Base-by-base conservation (phyloP, 2,888 invertebrate genomes). In the Acrocera orbiculus region DNA sequence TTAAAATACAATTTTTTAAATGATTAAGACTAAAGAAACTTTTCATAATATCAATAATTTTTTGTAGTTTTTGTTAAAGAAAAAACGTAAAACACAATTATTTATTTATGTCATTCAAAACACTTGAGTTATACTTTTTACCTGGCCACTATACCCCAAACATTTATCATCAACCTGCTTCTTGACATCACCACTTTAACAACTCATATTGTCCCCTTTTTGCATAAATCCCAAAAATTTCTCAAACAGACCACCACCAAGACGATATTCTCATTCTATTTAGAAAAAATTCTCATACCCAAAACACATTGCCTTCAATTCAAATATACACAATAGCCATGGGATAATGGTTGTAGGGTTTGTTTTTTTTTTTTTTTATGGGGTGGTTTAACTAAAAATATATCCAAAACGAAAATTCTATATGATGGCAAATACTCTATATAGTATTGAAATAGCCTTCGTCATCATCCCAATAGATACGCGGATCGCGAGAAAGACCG, bases 401-500 rank as follows among this genome's bases (percentile, higher is more conserved):
- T n/a, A n/a, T n/a, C n/a, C n/a, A n/a, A n/a, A n/a, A n/a, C n/a
- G n/a, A n/a, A n/a, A n/a, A n/a, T 10, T 17, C 23, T 24, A 11
- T 16, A 17, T 8, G 29, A 22, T 24, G 29, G 34, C 14, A 23
- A 17, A 25, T 24, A 34, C 29, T 13, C n/a, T n/a, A n/a, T 19
- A 19, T 10, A 29, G 34, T 22, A 34, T 28, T 30, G 37, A 35
- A 36, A 27, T 34, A 34, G 33, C 37, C 39, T 30, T 41, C 41
- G 35, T 32, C 38, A 30, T 38, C 31, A n/a, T n/a, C 38, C 38
- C 36, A 39, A 37, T 36, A 40, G 40, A 41, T 41, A 43, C 43
- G 37, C 41, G 41, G 38, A 34, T 41, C 43, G 43, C 43, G 43
- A 41, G 35, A 39, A 41, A 34, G 37, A 41, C n/a, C 32, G 30